Conservation (phyloP, 2,797 vertebrate genomes). For the Glossophaga mutica region DNA sequence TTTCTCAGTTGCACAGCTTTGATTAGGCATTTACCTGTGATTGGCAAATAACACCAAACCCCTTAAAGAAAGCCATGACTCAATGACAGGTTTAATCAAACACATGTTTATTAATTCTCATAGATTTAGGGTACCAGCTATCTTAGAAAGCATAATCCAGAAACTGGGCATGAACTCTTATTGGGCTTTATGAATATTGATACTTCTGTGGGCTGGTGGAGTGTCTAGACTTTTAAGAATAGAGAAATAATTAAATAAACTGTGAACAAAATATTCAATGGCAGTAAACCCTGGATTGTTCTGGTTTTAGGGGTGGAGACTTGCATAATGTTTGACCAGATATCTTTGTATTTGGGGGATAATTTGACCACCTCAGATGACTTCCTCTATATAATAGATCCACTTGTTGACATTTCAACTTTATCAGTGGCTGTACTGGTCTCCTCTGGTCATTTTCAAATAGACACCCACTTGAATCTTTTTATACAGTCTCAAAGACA, state of each 20-base stretch:
- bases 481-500: not conserved
- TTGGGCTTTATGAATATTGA: not conserved
- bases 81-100: slow-evolving; percentile 22
- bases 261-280: not conserved
- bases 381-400: not conserved
- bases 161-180: not conserved
- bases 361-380: not conserved
- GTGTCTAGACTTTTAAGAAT: not conserved
- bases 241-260: not conserved
- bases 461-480: not conserved
- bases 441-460: slow-evolving; percentile 28
- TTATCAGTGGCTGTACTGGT: not conserved
- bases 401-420: slow-evolving; percentile 17
- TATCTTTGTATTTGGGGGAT: not conserved
- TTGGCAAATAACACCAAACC: not conserved
- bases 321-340: not conserved
- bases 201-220: not conserved
- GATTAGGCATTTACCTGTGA: not conserved
- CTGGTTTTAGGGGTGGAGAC: not conserved
- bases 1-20: not conserved
- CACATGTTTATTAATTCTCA: not conserved
- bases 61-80: not conserved
- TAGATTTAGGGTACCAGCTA: not conserved
- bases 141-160: not conserved
- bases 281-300: not conserved